phyloP scores from a whole-genome alignment of 2,113 vertebrate genomes.

The Sapayoa aenigma region DNA sequence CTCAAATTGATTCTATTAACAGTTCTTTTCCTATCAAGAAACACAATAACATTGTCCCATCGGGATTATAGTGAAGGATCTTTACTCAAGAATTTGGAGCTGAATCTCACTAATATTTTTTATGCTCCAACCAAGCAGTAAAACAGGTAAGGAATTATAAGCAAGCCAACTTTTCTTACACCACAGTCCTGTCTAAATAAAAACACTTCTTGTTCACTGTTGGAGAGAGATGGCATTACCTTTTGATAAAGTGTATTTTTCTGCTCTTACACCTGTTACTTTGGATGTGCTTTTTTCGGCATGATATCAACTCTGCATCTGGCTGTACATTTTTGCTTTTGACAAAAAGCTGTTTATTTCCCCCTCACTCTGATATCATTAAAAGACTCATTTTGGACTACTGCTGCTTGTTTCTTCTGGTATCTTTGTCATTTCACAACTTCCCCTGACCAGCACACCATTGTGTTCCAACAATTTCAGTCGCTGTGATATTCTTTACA shows the following conservation, averaged over 20 bases:
- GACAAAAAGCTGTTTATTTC: background rate
- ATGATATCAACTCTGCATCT: background rate
- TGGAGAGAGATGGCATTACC: background rate
- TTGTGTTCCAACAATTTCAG: background rate
- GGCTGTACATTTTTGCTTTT: background rate
- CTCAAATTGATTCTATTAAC: conserved; percentile 32
- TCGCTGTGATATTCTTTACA: background rate
- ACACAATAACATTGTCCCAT: background rate
- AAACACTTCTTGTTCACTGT: background rate
- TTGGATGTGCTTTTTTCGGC: background rate
- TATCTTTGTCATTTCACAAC: background rate
- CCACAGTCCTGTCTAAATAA: background rate
- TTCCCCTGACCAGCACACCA: background rate
- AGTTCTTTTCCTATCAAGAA: conserved; percentile 36
- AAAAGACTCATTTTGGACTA: background rate
- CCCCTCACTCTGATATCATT: background rate
- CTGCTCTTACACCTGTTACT: background rate
- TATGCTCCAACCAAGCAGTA: background rate
- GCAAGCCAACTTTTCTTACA: background rate
- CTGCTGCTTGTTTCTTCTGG: background rate
- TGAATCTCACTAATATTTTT: background rate
- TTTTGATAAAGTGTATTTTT: background rate
- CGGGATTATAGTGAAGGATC: background rate
- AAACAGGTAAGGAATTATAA: background rate
- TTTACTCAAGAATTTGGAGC: conserved; percentile 16